Evolutionary conservation across 2,888 invertebrate species (phyloP).

Genomic region (Drosophila paracracens): DNA sequence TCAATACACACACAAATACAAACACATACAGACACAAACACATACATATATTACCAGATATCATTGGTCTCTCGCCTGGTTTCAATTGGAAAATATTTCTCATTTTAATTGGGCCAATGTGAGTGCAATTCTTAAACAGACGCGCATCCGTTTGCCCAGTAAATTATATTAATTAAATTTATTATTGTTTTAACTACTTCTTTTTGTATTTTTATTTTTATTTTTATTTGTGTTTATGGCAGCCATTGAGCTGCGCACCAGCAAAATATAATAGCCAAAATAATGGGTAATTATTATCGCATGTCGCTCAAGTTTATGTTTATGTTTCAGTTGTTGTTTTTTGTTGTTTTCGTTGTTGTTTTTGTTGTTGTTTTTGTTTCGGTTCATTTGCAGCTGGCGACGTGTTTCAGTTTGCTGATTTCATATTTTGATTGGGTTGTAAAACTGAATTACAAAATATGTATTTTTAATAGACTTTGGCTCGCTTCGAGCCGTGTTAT

Average conservation of each 20-base stretch:
- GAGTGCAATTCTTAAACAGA: constrained; percentile 48
- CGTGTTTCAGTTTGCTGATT: constrained; percentile 35
- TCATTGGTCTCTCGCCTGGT: constrained; percentile 7
- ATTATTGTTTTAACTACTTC: constrained; percentile 30
- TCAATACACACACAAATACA: neutral
- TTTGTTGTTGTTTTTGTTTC: constrained; percentile 3
- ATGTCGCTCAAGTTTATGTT: constrained; percentile 38
- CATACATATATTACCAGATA: neutral
- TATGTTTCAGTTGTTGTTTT: neutral
- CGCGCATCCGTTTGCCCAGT: constrained; percentile 21
- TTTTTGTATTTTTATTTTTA: neutral
- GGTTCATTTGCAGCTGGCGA: constrained; percentile 44
- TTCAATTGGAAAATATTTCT: constrained; percentile 34
- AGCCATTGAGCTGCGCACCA: constrained; percentile 7
- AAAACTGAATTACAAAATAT: constrained; percentile 57
- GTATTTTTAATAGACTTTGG: constrained; percentile 51
- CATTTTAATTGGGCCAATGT: constrained; percentile 51
- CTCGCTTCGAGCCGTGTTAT: constrained; percentile 25
- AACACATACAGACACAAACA: neutral
- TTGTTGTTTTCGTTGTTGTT: constrained; percentile 1
- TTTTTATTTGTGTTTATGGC: neutral
- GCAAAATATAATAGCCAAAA: constrained; percentile 44
- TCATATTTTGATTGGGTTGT: constrained; percentile 43
- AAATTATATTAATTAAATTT: constrained; percentile 55
- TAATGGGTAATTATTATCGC: constrained; percentile 54